Percentiles rank a stretch among this genome's conserved stretches.
phyloP scores from a whole-genome alignment of 2,888 invertebrate genomes.

The Xestia rhomboidea region DNA sequence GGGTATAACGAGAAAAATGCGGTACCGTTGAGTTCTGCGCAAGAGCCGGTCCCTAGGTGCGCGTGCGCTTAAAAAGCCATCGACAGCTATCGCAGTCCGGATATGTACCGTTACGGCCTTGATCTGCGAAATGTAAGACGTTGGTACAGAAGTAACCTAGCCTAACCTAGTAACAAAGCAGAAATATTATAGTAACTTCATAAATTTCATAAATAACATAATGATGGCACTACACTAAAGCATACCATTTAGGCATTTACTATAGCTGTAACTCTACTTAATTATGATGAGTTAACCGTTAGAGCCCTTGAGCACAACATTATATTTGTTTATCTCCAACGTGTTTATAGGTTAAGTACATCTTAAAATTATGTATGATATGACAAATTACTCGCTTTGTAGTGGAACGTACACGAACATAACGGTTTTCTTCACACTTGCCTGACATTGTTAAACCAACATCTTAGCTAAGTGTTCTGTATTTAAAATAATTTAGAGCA shows the following conservation, averaged over 20 bases:
- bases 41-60: slow-evolving; percentile 49
- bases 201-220: neutral
- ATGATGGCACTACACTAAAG: neutral
- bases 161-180: too few relatives aligned
- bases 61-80: slow-evolving; percentile 67
- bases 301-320: slow-evolving; percentile 24
- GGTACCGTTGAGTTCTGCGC: slow-evolving; percentile 63
- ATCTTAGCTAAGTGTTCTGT: neutral
- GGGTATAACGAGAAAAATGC: slow-evolving; percentile 47
- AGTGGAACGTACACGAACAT: neutral
- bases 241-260: slow-evolving; percentile 1
- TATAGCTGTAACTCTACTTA: slow-evolving; percentile 2
- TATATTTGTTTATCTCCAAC: slow-evolving; percentile 2
- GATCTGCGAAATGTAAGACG: slow-evolving; percentile 51
- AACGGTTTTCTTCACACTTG: slow-evolving; percentile 22
- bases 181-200: neutral
- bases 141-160: slow-evolving; percentile 11
- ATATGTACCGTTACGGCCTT: slow-evolving; percentile 66
- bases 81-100: slow-evolving; percentile 56
- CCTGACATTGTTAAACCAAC: neutral
- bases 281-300: slow-evolving; percentile 26
- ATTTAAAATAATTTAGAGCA: too few relatives aligned
- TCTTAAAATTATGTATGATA: slow-evolving; percentile 27
- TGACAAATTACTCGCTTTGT: slow-evolving; percentile 1
- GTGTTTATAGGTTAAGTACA: slow-evolving; percentile 41